Conservation (phyloP, 2,888 invertebrate species). For the Micoletzkya japonica region DNA sequence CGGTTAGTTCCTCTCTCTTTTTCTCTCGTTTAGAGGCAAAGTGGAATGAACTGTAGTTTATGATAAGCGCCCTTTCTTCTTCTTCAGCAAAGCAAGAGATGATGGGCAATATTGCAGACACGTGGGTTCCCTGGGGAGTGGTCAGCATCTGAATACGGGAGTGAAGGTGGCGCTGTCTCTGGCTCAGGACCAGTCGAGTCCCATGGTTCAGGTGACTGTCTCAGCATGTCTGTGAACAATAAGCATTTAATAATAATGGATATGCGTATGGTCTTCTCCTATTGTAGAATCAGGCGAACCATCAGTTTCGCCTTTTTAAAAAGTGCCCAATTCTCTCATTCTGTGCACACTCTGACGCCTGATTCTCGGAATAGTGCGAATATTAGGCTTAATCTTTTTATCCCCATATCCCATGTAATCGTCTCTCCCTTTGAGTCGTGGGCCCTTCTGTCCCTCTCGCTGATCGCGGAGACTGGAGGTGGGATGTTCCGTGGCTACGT, state of each 20-base stretch:
- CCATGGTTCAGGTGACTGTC: conserved; percentile 87
- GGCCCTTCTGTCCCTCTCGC: conserved; percentile 90
- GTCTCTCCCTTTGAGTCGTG: conserved; percentile 75
- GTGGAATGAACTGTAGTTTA: neutral
- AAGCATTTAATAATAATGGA: no score
- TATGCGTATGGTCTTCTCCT: neutral
- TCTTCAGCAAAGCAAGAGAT: neutral
- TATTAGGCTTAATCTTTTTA: neutral
- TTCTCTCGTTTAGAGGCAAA: neutral
- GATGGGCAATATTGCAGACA: conserved; percentile 32
- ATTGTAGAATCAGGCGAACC: no score
- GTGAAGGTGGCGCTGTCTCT: conserved; percentile 90
- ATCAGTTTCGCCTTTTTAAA: no score
- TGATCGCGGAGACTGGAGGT: conserved; percentile 95
- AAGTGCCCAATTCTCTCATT: no score
- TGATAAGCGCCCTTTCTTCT: no score
- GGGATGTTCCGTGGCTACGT: conserved; percentile 97
- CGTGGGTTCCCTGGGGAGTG: conserved; percentile 84
- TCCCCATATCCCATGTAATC: neutral
- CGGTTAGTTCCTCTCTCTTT: conserved; percentile 68
- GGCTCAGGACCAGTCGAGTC: conserved; percentile 88
- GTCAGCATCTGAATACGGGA: conserved; percentile 89
- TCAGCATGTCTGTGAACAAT: no score
- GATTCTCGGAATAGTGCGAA: no score
- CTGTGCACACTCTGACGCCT: no score